Evolutionary conservation across 2,888 invertebrate species (phyloP).

Genomic region (Odontomyia ornata): DNA sequence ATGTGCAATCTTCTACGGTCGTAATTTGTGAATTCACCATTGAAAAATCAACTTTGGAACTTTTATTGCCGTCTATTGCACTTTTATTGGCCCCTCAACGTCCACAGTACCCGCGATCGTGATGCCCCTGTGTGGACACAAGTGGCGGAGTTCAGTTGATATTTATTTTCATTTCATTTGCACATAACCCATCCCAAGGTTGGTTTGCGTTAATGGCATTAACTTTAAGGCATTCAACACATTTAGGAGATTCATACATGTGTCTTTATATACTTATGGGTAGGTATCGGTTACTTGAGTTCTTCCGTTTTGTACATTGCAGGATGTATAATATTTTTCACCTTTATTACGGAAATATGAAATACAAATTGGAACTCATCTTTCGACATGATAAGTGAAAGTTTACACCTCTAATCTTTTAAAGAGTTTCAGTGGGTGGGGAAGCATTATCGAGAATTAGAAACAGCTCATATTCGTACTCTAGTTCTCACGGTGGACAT

Average conservation of each 20-base stretch:
- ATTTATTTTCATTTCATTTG: constrained; percentile 36
- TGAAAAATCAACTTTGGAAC: constrained; percentile 39
- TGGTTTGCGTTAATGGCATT: background rate
- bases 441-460: no score
- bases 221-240: background rate
- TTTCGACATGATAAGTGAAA: no score
- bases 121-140: constrained; percentile 2
- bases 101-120: background rate
- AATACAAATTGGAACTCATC: no score
- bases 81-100: constrained; percentile 30
- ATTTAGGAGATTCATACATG: background rate
- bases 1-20: constrained; percentile 37
- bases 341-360: no score
- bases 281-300: no score
- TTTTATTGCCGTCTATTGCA: constrained; percentile 44
- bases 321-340: no score
- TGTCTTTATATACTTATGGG: background rate
- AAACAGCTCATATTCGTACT: no score
- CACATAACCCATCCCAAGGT: background rate
- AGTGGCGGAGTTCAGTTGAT: background rate
- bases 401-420: no score
- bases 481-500: no score
- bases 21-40: constrained; percentile 40
- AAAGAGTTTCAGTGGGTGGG: no score
- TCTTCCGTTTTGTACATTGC: no score